phyloP scores from a whole-genome alignment of 2,113 vertebrate genomes.

The Aspidoscelis tigris region DNA sequence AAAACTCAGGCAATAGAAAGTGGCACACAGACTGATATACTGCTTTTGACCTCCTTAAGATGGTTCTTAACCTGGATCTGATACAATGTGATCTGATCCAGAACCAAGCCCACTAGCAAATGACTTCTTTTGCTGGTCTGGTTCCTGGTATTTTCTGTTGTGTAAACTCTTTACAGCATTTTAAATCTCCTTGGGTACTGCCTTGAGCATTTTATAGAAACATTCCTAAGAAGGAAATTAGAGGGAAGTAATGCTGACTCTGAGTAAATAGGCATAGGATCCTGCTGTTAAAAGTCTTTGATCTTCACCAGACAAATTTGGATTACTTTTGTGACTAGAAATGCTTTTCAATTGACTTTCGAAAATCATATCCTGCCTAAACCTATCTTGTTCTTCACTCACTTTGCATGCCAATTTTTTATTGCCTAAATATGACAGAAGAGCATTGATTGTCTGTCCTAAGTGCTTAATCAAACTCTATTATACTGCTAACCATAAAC shows the following conservation, averaged over 20 bases:
- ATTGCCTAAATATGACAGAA: slow-evolving; percentile 75
- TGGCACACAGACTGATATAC: no score
- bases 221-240: neutral
- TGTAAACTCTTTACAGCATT: no score
- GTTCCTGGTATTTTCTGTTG: no score
- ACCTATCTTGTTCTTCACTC: slow-evolving; percentile 60
- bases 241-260: neutral
- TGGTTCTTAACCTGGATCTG: no score
- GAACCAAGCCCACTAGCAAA: no score
- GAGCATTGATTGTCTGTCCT: slow-evolving; percentile 68
- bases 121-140: no score
- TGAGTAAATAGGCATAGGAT: neutral
- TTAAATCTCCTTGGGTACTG: neutral
- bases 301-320: slow-evolving; percentile 42
- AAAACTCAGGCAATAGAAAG: no score
- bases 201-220: neutral
- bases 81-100: no score
- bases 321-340: slow-evolving; percentile 48
- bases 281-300: neutral
- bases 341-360: slow-evolving; percentile 58
- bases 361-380: slow-evolving; percentile 60
- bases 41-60: no score
- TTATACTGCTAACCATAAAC: slow-evolving; percentile 68
- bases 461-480: slow-evolving; percentile 79
- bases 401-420: slow-evolving; percentile 58